Evolutionary conservation across 2,888 invertebrate species (phyloP), one percentile per base, ranked within the genome.

Genomic region (Perithous albicinctus): DNA sequence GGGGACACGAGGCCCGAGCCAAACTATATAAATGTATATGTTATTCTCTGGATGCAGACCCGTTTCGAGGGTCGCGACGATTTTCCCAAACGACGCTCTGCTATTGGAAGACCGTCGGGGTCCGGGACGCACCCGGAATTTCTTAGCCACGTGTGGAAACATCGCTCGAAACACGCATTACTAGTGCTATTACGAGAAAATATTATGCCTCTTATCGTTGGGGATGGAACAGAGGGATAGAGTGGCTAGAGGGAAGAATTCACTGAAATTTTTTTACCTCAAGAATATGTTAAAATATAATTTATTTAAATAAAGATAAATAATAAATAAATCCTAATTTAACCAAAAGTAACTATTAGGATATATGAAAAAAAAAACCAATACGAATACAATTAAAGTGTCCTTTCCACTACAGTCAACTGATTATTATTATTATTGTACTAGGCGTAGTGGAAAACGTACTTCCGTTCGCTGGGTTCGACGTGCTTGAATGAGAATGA

Each of bases 401-500:
- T 7, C 8, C 18, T 35, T 26, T 6, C 59, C 35, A 35, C 61
- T 8, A 20, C 10, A 10, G 29, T 38, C 35, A 7, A 61, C 18
- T 78, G 10, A 48, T 48, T 69, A 29, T 63, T 51, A 63, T 48
- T 59, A 76, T 80, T 51, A 51, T 56, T 38, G 59, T 78, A 72
- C 56, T 66, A 76, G 20, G 70, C 64, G 54, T 70, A 59, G 63
- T 70, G 41, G 72, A 48, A 80, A 73, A 80, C 70, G 75, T 61
- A 80, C 80, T 80, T 80, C 80, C 80, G 80, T 76, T 70, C 64
- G 70, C 54, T 75, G 54, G 26, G 46, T 46, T 56, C 56, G 69
- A 75, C 75, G 64, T 15, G 75, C 48, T 56, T 72, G 75, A 80
- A 80, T 76, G 75, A 70, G 70, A 80, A 80, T 76, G 80, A 80